A percentile compares a stretch with the other conserved stretches of the same genome.
Conservation (phyloP, 2,888 invertebrate species). For the Rotaria sp. region DNA sequence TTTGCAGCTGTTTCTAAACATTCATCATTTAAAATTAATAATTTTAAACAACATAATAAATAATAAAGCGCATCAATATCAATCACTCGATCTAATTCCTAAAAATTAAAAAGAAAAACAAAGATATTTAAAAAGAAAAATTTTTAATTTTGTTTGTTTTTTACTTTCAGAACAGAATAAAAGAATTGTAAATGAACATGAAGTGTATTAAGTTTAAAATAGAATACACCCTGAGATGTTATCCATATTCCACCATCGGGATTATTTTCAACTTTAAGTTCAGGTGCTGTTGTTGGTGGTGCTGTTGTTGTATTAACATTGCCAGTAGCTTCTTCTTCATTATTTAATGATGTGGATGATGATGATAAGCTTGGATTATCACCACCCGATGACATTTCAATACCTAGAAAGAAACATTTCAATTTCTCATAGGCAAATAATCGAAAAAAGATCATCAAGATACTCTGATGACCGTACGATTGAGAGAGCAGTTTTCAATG, state of each 20-base stretch:
- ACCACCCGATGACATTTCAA: neutral
- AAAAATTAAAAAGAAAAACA: neutral
- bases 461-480: too few species aligned
- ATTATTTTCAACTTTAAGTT: slow-evolving; percentile 30
- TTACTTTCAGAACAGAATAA: slow-evolving; percentile 34
- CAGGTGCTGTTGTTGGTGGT: neutral
- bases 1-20: slow-evolving; percentile 37
- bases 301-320: neutral
- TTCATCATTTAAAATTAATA: slow-evolving; percentile 39
- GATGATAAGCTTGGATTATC: slow-evolving; percentile 19
- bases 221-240: slow-evolving; percentile 38
- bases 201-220: slow-evolving; percentile 37
- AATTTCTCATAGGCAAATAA: too few species aligned
- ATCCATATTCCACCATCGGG: slow-evolving; percentile 40
- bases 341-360: neutral
- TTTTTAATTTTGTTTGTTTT: neutral
- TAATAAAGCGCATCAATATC: slow-evolving; percentile 40
- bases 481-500: too few species aligned
- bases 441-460: too few species aligned
- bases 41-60: slow-evolving; percentile 34
- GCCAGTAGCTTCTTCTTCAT: neutral
- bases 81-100: slow-evolving; percentile 34
- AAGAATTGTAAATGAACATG: slow-evolving; percentile 36
- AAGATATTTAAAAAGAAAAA: too few species aligned
- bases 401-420: neutral